Base-by-base conservation (phyloP, 1,140 invertebrate genomes). In the Drosophila lini region DNA sequence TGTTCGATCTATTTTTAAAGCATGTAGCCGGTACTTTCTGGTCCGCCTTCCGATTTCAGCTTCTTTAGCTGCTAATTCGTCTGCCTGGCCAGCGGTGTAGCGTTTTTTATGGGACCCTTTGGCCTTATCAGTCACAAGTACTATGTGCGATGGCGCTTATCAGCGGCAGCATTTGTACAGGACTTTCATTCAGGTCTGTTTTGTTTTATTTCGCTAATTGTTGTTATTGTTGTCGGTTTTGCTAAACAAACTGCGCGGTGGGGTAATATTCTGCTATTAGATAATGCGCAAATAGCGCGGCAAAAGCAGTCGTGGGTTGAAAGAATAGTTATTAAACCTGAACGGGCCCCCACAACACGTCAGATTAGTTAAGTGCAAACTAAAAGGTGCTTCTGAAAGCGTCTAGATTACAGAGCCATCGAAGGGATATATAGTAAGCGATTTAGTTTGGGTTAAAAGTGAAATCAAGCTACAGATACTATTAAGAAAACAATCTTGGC, bases 1-100 rank as follows among this genome's bases (percentile, higher is more conserved):
- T 78, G 28, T 59, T 31, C 45, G n/a, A 36, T 80, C 48, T 80
- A 80, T 76, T 73, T 84, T 68, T 84, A 78, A 57, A 38, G 15
- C 34, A 19, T 65, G 15, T 40, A 28, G 19, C 22, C 40, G 50
- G 50, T 22, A 53, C 32, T 25, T 68, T 62, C 44, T 67, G 58
- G 36, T 58, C 44, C 36, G 44, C 31, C 47, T 45, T 34, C 45
- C 41, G 52, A 31, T 55, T 68, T 56, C 42, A 52, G 41, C 58
- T 55, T 55, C 34, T 55, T 60, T 59, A 1, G 38, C 13, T 58
- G 59, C 25, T 48, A 60, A 31, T 53, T 36, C 62, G 52, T 22
- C 19, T 38, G 52, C 44, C 56, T 61, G 52, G n/a, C 38, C 40
- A n/a, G 16, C 31, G 61, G 38, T 36, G 7, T 22, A 58, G 61